Conservation (phyloP, 2,113 vertebrate species). For the Solenodon paradoxus region DNA sequence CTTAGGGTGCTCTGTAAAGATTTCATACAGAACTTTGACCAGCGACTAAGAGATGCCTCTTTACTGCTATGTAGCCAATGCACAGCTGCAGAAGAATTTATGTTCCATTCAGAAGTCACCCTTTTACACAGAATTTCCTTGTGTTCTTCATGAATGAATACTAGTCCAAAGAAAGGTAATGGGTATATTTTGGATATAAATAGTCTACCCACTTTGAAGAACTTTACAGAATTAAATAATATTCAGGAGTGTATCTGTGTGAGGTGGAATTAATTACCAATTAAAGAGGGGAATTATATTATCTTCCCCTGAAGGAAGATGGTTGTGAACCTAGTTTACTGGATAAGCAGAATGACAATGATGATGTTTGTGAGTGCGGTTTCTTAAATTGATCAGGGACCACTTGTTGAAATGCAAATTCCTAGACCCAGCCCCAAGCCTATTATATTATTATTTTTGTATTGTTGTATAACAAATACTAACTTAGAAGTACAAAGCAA, state of each 20-base stretch:
- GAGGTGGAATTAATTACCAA: conserved; percentile 23
- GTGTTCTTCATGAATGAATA: not conserved
- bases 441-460: not conserved
- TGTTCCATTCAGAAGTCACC: not conserved
- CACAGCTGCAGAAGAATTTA: not conserved
- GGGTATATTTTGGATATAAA: not conserved
- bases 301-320: conserved; percentile 7
- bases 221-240: not conserved
- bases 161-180: not conserved
- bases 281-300: conserved; percentile 1
- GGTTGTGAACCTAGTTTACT: conserved; percentile 25
- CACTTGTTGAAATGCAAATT: conserved; percentile 27
- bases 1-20: not conserved
- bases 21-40: not conserved
- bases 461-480: not conserved
- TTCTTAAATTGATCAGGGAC: conserved; percentile 1
- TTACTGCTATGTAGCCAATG: not conserved
- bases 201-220: not conserved
- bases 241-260: not conserved
- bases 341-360: not conserved
- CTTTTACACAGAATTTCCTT: not conserved
- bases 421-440: not conserved
- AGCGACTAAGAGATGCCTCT: not conserved
- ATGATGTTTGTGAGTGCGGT: not conserved
- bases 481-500: not conserved